Evolutionary conservation across 1,140 invertebrate genomes (phyloP).

Genomic region (Lasaia peninsularis): DNA sequence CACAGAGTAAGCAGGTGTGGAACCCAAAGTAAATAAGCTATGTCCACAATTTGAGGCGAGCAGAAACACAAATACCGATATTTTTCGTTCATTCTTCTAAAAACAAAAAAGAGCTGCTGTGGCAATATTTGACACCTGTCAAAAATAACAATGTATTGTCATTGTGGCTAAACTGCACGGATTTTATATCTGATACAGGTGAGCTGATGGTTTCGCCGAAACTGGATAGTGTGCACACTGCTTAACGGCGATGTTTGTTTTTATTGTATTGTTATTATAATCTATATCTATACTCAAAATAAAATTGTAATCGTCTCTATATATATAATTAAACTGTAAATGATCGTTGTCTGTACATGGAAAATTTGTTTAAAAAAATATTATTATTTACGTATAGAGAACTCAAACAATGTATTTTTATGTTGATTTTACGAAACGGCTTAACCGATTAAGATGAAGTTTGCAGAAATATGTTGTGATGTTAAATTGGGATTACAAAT

Average conservation of each 20-base stretch:
- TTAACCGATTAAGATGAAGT: too few species aligned
- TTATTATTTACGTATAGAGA: too few species aligned
- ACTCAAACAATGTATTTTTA: too few species aligned
- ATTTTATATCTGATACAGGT: not conserved
- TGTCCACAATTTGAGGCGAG: conserved; percentile 37
- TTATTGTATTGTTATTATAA: not conserved
- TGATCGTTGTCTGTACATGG: too few species aligned
- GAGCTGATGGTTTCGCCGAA: not conserved
- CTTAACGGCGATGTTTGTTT: not conserved
- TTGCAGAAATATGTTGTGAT: too few species aligned
- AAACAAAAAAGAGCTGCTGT: conserved; percentile 2
- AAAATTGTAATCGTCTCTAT: too few species aligned
- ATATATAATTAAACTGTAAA: too few species aligned
- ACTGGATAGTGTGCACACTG: too few species aligned
- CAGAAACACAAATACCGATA: conserved; percentile 24
- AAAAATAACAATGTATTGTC: conserved; percentile 11
- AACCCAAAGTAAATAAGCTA: conserved; percentile 41
- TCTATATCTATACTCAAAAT: too few species aligned
- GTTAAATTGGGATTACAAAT: too few species aligned
- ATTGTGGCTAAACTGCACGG: not conserved
- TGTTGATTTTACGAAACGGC: too few species aligned
- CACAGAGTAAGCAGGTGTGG: conserved; percentile 38
- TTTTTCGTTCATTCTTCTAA: conserved; percentile 4
- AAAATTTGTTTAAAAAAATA: too few species aligned
- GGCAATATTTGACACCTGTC: conserved; percentile 14